Percentiles rank a stretch among this genome's conserved stretches.
Evolutionary conservation across 2,888 invertebrate genomes (phyloP).

Genomic region (Dexiosoma caninum): DNA sequence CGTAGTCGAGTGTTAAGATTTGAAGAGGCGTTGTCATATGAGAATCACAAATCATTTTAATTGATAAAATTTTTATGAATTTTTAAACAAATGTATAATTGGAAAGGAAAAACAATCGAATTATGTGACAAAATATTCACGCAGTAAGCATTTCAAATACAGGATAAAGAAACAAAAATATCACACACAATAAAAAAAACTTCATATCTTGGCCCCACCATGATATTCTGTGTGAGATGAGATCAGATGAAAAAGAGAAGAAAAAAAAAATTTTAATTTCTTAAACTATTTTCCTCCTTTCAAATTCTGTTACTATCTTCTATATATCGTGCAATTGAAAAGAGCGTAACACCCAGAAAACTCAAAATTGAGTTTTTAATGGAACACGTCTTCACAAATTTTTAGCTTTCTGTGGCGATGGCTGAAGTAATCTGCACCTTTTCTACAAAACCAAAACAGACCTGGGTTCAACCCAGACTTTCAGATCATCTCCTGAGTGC

Average conservation of each 20-base stretch:
- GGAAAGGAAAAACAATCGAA: conserved; percentile 12
- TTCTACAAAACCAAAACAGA: too few species aligned
- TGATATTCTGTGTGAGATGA: not conserved
- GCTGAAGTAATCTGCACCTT: too few species aligned
- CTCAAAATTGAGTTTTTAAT: too few species aligned
- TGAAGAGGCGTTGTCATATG: conserved; percentile 60
- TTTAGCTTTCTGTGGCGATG: too few species aligned
- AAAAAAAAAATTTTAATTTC: too few species aligned
- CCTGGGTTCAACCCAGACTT: too few species aligned
- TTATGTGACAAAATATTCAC: conserved; percentile 8
- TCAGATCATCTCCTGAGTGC: too few species aligned
- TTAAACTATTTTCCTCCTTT: not conserved
- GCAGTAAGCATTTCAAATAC: not conserved
- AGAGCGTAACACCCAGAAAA: too few species aligned
- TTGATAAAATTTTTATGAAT: conserved; percentile 46
- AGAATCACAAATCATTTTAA: conserved; percentile 61
- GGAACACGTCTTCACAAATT: too few species aligned
- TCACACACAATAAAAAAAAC: not conserved
- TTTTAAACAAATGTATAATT: conserved; percentile 15
- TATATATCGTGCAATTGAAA: too few species aligned
- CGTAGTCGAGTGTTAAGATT: conserved; percentile 28
- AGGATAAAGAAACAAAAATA: not conserved
- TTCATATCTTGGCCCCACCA: conserved; percentile 14
- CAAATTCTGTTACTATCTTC: not conserved
- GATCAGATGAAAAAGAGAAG: too few species aligned